Evolutionary conservation across 1,140 invertebrate species (phyloP), one percentile per base, ranked within the genome.

Genomic region (Bombus impatiens): DNA sequence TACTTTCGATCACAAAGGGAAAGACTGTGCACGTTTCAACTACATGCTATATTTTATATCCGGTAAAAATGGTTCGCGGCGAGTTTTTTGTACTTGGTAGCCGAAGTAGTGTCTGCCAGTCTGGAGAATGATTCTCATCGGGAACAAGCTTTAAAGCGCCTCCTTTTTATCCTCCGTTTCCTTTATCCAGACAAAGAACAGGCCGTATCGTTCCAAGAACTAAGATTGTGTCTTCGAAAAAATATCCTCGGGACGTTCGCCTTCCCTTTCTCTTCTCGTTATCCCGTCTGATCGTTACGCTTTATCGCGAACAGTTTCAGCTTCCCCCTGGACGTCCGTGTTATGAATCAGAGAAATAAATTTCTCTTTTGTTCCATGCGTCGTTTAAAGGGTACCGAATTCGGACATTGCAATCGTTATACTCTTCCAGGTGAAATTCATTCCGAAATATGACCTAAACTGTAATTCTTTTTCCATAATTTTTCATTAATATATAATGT

Each of bases 141-240:
- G 65, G 67, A 78, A 80, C 81, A 37, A 79, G 88, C 80, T 89
- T 89, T 89, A 89, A 89, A 89, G 67, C 88, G 67, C 44, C 44
- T 57, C 78, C 78, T 86, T 83, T 77, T 85, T 79, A 89, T 78
- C 76, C 67, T 57, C 62, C 28, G 28, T 71, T 68, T 62, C 83
- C 77, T 71, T 84, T 84, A 84, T 72, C 67, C 67, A 68, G 59
- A 89, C 84, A 89, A 86, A 87, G 88, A 89, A 89, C 68, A 40
- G 42, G 44, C 78, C 42, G 74, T 87, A 89, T 89, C 88, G 84
- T 89, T 84, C 71, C 53, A 72, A 42, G 72, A 84, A 77, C 68
- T 84, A 84, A 87, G 77, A 89, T 89, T 78, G 80, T 80, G 83
- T 68, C 71, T 82, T 75, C 71, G 84, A 81, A 81, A 86, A 86